Conservation (phyloP, 2,113 vertebrate species). For the Hymenochirus boettgeri region DNA sequence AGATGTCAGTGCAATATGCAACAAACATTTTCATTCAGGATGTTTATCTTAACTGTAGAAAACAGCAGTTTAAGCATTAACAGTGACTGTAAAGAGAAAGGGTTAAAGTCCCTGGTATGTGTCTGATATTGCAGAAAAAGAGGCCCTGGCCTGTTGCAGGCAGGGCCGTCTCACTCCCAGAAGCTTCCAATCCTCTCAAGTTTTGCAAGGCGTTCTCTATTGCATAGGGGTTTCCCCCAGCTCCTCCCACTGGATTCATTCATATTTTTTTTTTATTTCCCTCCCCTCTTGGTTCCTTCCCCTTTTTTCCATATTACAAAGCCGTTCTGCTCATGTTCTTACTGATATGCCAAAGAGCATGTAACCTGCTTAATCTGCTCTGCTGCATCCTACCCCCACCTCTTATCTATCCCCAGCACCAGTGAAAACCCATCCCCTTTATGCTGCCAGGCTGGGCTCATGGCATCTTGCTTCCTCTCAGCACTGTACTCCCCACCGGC, state of each 20-base stretch:
- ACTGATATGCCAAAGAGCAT: constrained; percentile 25
- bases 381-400: constrained; percentile 5
- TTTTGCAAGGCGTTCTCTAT: constrained; percentile 65
- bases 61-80: no score
- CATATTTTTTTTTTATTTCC: constrained; percentile 62
- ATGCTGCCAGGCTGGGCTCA: constrained; percentile 20
- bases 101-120: not conserved
- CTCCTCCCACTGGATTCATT: constrained; percentile 80
- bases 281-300: constrained; percentile 40
- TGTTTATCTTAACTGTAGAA: no score
- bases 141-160: constrained; percentile 14
- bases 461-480: constrained; percentile 35
- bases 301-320: constrained; percentile 23
- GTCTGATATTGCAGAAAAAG: not conserved
- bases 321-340: constrained; percentile 17
- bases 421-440: constrained; percentile 2
- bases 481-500: constrained; percentile 4
- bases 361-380: not conserved
- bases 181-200: constrained; percentile 40
- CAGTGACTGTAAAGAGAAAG: not conserved
- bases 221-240: constrained; percentile 95
- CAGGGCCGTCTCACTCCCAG: constrained; percentile 48
- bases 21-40: no score
- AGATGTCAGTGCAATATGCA: no score
- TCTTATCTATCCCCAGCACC: constrained; percentile 9